Evolutionary conservation across 1,140 invertebrate species (phyloP), one percentile per base, ranked within the genome.

Genomic region (Atopsyche davidsoni): DNA sequence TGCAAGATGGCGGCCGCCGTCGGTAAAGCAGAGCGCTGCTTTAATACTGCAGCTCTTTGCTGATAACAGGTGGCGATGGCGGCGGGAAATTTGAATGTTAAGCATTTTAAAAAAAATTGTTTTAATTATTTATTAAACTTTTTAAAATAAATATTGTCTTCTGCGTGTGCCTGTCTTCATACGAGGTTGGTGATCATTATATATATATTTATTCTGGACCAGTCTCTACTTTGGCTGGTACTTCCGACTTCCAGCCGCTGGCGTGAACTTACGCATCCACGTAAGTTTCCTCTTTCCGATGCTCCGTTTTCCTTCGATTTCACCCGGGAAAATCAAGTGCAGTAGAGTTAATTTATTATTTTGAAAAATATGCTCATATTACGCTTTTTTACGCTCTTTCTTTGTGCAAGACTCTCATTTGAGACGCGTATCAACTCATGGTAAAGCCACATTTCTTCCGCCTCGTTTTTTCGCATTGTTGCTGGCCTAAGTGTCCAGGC

Each of bases 1-100:
- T 22, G 36, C 24, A 49, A 41, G 46, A 71, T 70, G 69, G 69
- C 69, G 59, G 60, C 58, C 62, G 46, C 14, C 49, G 60, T 65
- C 58, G 66, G 59, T 66, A 64, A 65, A 63, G 54, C 60, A 67
- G 67, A 55, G 36, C 6, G 25, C 46, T 47, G 34, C 11, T n/a
- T n/a, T n/a, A n/a, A n/a, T n/a, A n/a, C n/a, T n/a, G n/a, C n/a
- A n/a, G n/a, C n/a, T n/a, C n/a, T n/a, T n/a, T n/a, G n/a, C n/a
- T n/a, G n/a, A n/a, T n/a, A n/a, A n/a, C n/a, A n/a, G n/a, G n/a
- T n/a, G n/a, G n/a, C n/a, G n/a, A n/a, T n/a, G n/a, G n/a, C n/a
- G n/a, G n/a, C n/a, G n/a, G n/a, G n/a, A n/a, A n/a, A n/a, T n/a
- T n/a, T n/a, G n/a, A n/a, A n/a, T 28, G 13, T 9, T 28, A 28